Conservation (phyloP, 2,797 vertebrate genomes). For the Fistularia tabacaria region DNA sequence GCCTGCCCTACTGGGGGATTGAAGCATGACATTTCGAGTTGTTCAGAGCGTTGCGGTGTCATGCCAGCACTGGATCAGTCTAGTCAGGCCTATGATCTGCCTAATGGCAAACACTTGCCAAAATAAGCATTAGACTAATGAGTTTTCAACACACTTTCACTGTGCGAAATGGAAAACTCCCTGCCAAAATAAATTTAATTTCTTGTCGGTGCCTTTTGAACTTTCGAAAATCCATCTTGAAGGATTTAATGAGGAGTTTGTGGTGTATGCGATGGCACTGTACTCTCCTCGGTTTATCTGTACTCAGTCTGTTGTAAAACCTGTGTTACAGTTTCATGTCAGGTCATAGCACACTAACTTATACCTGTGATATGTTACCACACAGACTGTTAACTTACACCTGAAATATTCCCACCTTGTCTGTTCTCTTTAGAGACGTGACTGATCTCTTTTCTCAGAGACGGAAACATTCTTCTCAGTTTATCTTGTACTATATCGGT, state of each 20-base stretch:
- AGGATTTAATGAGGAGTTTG: constrained; percentile 7
- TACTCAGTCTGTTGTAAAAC: constrained; percentile 13
- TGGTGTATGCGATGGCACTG: constrained; percentile 12
- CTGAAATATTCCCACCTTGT: constrained; percentile 29
- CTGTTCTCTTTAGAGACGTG: no score
- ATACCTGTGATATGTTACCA: constrained; percentile 37
- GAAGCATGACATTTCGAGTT: not conserved
- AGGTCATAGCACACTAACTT: constrained; percentile 24
- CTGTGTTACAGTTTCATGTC: constrained; percentile 22
- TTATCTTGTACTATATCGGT: no score
- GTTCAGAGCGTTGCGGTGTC: constrained; percentile 19
- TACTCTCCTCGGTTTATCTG: constrained; percentile 1
- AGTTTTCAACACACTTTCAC: constrained; percentile 12
- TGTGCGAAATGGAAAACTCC: constrained; percentile 11
- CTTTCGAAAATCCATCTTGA: no score
- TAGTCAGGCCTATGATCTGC: constrained; percentile 4
- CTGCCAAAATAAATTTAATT: constrained; percentile 3
- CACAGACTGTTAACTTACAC: constrained; percentile 35
- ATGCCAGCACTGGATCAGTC: constrained; percentile 7
- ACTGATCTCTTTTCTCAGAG: no score
- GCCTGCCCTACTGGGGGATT: no score
- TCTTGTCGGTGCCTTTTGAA: not conserved
- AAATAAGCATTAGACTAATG: constrained; percentile 39
- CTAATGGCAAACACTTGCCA: constrained; percentile 28
- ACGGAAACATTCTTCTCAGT: no score